phyloP scores from a whole-genome alignment of 1,140 invertebrate species.

The Dendrolimus kikuchii region DNA sequence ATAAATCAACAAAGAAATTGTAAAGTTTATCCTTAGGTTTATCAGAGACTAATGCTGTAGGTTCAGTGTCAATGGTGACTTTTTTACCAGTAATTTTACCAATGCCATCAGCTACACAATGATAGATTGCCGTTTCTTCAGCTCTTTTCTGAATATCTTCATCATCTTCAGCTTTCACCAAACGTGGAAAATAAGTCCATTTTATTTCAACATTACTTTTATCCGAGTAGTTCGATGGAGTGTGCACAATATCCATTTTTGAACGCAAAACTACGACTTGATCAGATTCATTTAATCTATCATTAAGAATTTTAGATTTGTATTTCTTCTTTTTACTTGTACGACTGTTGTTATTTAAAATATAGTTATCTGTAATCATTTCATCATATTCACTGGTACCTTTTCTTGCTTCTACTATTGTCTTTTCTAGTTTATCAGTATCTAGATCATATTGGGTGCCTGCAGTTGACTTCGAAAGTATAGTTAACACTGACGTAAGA shows the following conservation, averaged over 20 bases:
- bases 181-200: slow-evolving; percentile 5
- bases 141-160: slow-evolving; percentile 11
- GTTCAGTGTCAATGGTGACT: slow-evolving; percentile 16
- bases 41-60: slow-evolving; percentile 20
- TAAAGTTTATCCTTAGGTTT: slow-evolving; percentile 27
- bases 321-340: slow-evolving; percentile 17
- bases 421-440: slow-evolving; percentile 7
- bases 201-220: slow-evolving; percentile 7
- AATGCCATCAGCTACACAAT: no score
- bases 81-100: neutral
- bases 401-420: slow-evolving; percentile 9
- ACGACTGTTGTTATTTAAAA: neutral
- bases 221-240: slow-evolving; percentile 30
- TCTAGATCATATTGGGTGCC: slow-evolving; percentile 31
- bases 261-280: slow-evolving; percentile 31
- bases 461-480: slow-evolving; percentile 38
- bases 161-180: slow-evolving; percentile 4
- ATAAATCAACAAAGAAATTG: slow-evolving; percentile 42
- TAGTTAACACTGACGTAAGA: slow-evolving; percentile 29
- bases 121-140: neutral
- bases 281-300: slow-evolving; percentile 13
- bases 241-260: slow-evolving; percentile 26
- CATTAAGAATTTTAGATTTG: slow-evolving; percentile 32
- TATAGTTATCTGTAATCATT: neutral
- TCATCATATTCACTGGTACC: neutral